phyloP scores from a whole-genome alignment of 2,113 vertebrate genomes.

The Hippoglossus stenolepis region DNA sequence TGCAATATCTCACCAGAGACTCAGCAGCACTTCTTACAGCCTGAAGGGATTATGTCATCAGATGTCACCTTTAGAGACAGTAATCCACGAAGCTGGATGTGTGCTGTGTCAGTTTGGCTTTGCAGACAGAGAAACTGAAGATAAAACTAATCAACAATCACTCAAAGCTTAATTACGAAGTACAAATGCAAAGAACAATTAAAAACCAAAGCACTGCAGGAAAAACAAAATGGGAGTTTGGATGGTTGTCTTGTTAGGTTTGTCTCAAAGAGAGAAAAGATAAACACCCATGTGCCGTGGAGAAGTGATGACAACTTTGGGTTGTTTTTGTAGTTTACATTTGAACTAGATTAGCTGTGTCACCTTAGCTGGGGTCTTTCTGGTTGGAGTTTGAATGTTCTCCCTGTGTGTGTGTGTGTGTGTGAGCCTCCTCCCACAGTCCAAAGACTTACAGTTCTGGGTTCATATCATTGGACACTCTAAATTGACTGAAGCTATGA shows the following conservation, averaged over 20 bases:
- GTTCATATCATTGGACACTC: too few species aligned
- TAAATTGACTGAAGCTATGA: too few species aligned
- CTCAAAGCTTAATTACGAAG: too few species aligned
- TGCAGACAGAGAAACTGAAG: background rate
- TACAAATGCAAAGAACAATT: background rate
- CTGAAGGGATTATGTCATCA: conserved; percentile 15
- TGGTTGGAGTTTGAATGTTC: too few species aligned
- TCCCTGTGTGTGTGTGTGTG: too few species aligned
- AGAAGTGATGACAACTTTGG: background rate
- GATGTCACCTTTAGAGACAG: background rate
- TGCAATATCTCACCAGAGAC: background rate
- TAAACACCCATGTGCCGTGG: background rate
- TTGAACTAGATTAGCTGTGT: too few species aligned
- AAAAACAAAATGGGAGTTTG: background rate
- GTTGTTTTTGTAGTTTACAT: too few species aligned
- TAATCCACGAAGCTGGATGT: background rate
- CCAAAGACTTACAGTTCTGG: too few species aligned
- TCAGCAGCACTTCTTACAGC: background rate
- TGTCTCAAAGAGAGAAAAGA: background rate
- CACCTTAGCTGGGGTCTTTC: too few species aligned
- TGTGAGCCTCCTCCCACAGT: too few species aligned
- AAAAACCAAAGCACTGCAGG: background rate
- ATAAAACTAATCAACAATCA: background rate
- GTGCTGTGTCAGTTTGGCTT: background rate
- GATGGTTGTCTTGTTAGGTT: background rate